Base-by-base conservation (phyloP, 1,140 invertebrate species). In the Cephus cinctus region DNA sequence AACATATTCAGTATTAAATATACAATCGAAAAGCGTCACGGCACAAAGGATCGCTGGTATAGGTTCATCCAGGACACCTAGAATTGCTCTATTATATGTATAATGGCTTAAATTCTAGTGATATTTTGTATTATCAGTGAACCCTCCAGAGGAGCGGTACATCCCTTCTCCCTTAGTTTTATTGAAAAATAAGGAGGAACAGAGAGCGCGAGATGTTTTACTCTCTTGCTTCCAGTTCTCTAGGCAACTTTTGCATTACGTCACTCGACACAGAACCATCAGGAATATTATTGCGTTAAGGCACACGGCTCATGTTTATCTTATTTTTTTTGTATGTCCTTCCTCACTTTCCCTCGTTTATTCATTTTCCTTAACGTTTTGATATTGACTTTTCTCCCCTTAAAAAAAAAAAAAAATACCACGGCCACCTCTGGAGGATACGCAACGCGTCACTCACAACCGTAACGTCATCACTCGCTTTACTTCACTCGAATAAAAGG, bases 21-120 rank as follows among this genome's bases (percentile, higher is more conserved):
- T 27, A 36, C 15, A 15, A 31, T 38, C n/a, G 35, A 25, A 38
- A 38, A 38, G 42, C 42, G 22, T 27, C 22, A 12, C 32, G 20
- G 35, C 35, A 27, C 27, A 47, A 47, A 18, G 27, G 11, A 22
- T 30, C 22, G 22, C 44, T 38, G 22, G n/a, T 38, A 16, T 27
- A 8, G 25, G 6, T 27, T 27, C 25, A 27, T n/a, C n/a, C 25
- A 27, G 25, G 6, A n/a, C n/a, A 27, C n/a, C 25, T 8, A n/a
- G 25, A 27, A 27, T 27, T 27, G n/a, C 25, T n/a, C n/a, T n/a
- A n/a, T n/a, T n/a, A n/a, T n/a, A n/a, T n/a, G n/a, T n/a, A n/a
- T n/a, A n/a, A n/a, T n/a, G n/a, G n/a, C n/a, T n/a, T n/a, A n/a
- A n/a, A n/a, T n/a, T n/a, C n/a, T n/a, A n/a, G n/a, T n/a, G n/a